Conservation (phyloP, 2,113 vertebrate species). For the Montifringilla adamsi region DNA sequence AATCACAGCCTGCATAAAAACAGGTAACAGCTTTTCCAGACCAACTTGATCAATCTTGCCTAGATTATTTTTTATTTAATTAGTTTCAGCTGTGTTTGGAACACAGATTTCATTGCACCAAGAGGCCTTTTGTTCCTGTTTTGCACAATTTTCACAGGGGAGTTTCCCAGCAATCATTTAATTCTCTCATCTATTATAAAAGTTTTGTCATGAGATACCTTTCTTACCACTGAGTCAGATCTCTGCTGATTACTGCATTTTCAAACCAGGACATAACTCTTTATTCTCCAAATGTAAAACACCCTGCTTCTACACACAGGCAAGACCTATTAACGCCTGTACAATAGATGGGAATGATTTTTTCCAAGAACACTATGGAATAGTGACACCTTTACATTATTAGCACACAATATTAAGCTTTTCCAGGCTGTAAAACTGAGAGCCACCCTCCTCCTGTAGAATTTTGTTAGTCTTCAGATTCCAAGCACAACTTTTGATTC, state of each 20-base stretch:
- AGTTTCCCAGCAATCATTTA: conserved; percentile 1
- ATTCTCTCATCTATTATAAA: background rate
- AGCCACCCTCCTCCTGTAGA: background rate
- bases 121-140: background rate
- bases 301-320: background rate
- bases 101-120: background rate
- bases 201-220: background rate
- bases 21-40: background rate
- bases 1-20: background rate
- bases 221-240: background rate
- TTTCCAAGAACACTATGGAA: background rate
- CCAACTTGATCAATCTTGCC: background rate
- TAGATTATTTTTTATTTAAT: background rate
- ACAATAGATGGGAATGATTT: background rate
- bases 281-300: background rate
- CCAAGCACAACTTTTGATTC: background rate
- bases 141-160: background rate
- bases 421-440: background rate
- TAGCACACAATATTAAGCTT: background rate
- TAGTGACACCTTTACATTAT: background rate
- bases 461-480: background rate
- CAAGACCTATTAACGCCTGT: background rate
- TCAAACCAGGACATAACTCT: background rate
- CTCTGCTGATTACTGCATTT: background rate
- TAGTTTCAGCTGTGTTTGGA: conserved; percentile 17